Conservation (phyloP, 2,797 vertebrate genomes). For the Bufotes viridis region DNA sequence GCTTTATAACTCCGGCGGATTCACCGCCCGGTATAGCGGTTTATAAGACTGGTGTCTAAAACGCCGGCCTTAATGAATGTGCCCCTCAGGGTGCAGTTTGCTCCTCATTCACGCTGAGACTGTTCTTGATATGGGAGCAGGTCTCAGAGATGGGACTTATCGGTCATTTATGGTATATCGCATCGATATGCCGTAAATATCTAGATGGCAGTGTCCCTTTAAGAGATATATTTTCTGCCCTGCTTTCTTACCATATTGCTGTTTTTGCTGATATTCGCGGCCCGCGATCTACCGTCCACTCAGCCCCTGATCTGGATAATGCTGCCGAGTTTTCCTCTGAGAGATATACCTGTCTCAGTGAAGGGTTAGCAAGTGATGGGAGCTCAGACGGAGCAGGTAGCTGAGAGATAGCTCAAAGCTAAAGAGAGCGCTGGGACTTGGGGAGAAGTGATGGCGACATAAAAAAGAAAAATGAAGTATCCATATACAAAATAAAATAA, state of each 20-base stretch:
- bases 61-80: no score
- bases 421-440: slow-evolving; percentile 48
- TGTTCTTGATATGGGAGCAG: no score
- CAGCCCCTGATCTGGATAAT: slow-evolving; percentile 22
- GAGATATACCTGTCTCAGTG: slow-evolving; percentile 29
- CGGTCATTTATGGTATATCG: no score
- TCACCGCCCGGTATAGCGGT: no score
- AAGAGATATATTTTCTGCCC: not conserved
- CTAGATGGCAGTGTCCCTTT: no score
- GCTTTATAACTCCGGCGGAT: no score
- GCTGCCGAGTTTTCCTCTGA: slow-evolving; percentile 37
- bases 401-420: slow-evolving; percentile 56
- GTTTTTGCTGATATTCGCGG: not conserved
- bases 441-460: slow-evolving; percentile 50
- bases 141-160: no score
- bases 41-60: not conserved
- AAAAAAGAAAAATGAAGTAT: slow-evolving; percentile 61
- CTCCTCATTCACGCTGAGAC: no score
- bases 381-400: slow-evolving; percentile 11
- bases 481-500: slow-evolving; percentile 60
- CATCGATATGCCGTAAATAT: no score
- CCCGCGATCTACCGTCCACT: slow-evolving; percentile 15
- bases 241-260: not conserved
- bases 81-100: no score
- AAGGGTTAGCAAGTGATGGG: slow-evolving; percentile 18